These are phyloP conservation scores for Pristionchus maxplancki DNA, from an alignment of 2,888 invertebrate species.

Conservation along the genomic window DNA sequence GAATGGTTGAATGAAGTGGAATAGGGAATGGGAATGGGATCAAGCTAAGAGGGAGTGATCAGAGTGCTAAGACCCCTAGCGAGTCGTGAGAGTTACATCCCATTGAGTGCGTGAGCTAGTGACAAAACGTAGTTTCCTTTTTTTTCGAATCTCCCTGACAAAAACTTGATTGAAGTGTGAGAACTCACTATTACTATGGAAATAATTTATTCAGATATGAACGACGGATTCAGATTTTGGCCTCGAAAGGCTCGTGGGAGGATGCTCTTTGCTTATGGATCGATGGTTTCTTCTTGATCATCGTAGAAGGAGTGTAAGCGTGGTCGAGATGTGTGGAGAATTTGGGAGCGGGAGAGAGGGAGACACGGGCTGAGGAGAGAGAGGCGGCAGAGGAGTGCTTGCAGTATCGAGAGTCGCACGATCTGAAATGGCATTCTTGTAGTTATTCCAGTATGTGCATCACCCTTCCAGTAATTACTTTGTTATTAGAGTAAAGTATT, in stretches of 20 bases:
- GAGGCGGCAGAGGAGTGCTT: not conserved
- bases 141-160: not conserved
- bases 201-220: not conserved
- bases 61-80: not conserved
- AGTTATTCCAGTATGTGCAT: no score
- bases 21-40: not conserved
- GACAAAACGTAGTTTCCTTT: not conserved
- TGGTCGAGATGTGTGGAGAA: slow-evolving; percentile 13
- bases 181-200: not conserved
- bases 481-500: no score
- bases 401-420: not conserved
- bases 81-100: not conserved
- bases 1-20: not conserved
- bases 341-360: not conserved
- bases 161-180: not conserved
- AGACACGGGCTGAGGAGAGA: not conserved
- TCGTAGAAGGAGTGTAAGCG: not conserved
- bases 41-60: not conserved
- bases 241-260: not conserved
- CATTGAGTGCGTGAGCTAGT: not conserved
- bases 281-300: not conserved
- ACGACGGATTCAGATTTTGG: not conserved
- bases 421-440: not conserved
- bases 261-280: not conserved
- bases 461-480: no score